Evolutionary conservation across 1,140 invertebrate genomes (phyloP).

Genomic region (Colletes gigas): DNA sequence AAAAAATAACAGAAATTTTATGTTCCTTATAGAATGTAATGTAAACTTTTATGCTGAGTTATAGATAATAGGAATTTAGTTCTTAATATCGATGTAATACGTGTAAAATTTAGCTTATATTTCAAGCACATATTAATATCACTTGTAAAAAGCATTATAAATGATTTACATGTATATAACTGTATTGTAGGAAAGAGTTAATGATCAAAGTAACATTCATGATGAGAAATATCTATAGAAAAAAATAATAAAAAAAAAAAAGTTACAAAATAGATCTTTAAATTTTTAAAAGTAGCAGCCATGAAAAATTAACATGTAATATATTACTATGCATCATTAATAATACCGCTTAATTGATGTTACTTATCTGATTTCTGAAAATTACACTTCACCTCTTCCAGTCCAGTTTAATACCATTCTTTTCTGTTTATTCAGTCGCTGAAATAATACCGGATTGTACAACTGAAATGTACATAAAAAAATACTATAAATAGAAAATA

Average conservation of each 20-base stretch:
- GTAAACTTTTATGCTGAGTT: slow-evolving; percentile 11
- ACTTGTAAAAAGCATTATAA: slow-evolving; percentile 4
- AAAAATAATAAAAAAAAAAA: background rate
- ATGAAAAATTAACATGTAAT: slow-evolving; percentile 36
- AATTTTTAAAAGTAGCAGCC: slow-evolving; percentile 31
- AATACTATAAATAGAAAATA: slow-evolving; percentile 40
- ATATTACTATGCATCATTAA: slow-evolving; percentile 52
- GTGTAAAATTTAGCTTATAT: slow-evolving; percentile 19
- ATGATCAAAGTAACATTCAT: background rate
- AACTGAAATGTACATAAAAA: slow-evolving; percentile 11
- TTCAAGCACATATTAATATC: slow-evolving; percentile 31
- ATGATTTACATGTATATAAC: slow-evolving; percentile 5
- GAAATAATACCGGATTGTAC: background rate
- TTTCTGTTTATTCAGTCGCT: background rate
- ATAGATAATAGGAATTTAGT: background rate
- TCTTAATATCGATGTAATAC: background rate
- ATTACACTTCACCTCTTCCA: background rate
- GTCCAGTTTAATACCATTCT: background rate
- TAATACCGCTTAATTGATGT: slow-evolving; percentile 20
- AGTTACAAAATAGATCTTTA: slow-evolving; percentile 1
- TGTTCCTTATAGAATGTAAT: slow-evolving; percentile 23
- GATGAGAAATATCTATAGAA: slow-evolving; percentile 1
- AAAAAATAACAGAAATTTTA: slow-evolving; percentile 2
- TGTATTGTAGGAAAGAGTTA: background rate
- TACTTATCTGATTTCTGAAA: background rate